Evolutionary conservation across 2,797 vertebrate genomes (phyloP).

Genomic region (Anguilla obscura): DNA sequence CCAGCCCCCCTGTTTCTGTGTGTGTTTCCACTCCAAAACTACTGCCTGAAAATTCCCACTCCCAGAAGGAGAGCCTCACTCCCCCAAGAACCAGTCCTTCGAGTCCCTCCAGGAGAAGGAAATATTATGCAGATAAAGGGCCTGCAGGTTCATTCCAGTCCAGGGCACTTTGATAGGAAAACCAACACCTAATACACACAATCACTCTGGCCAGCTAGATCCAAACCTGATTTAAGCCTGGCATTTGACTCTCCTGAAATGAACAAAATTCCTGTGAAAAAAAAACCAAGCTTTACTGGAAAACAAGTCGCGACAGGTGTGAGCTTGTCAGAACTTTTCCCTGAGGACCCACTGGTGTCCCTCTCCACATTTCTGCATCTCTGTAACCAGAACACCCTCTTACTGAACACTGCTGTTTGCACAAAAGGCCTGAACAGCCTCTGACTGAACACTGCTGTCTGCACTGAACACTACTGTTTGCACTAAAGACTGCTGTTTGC

Average conservation of each 20-base stretch:
- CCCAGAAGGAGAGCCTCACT: neutral
- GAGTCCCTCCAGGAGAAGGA: neutral
- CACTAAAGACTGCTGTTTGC: neutral
- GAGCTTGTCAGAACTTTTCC: neutral
- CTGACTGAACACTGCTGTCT: no score
- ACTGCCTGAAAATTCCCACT: neutral
- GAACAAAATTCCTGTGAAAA: neutral
- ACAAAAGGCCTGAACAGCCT: neutral
- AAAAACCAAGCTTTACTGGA: neutral
- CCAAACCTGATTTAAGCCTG: neutral
- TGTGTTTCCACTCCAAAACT: constrained; percentile 4
- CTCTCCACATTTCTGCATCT: neutral
- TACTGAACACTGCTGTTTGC: neutral
- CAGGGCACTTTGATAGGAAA: neutral
- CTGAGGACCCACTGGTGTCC: neutral
- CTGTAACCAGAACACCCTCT: neutral
- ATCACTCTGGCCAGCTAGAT: neutral
- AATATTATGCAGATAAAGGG: neutral
- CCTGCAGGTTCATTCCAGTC: neutral
- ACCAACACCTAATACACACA: neutral
- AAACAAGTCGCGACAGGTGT: constrained; percentile 4
- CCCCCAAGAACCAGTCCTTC: neutral
- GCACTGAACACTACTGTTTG: neutral
- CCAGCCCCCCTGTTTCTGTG: neutral
- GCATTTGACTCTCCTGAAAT: neutral